These are phyloP conservation scores for Gymnarchus niloticus DNA, from an alignment of 2,113 vertebrate species.

Conservation along the genomic window DNA sequence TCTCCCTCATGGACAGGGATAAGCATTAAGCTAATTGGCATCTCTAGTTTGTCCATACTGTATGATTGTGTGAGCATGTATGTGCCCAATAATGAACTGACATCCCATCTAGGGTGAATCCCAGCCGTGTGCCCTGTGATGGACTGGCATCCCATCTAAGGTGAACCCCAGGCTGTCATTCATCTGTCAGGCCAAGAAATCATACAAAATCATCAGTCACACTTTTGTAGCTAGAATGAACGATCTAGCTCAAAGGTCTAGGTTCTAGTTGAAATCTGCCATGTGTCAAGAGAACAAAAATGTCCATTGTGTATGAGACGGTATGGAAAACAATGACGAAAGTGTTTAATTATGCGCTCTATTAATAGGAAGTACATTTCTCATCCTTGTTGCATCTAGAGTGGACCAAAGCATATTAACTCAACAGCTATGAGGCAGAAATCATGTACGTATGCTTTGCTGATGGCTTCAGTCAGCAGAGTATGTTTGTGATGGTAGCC, in stretches of 20 bases:
- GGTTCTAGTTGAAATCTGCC: background rate
- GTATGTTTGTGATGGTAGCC: background rate
- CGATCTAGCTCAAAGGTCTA: background rate
- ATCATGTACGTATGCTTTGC: background rate
- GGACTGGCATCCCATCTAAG: too few species aligned
- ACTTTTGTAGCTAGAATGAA: background rate
- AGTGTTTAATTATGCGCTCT: background rate
- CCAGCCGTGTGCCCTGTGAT: too few species aligned
- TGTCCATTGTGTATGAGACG: background rate
- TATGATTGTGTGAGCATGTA: too few species aligned
- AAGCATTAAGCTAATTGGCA: too few species aligned
- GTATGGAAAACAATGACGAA: background rate
- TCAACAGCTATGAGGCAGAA: background rate
- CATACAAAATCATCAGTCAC: background rate
- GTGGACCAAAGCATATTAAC: background rate
- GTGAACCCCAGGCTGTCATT: too few species aligned
- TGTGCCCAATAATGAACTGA: too few species aligned
- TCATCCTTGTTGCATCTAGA: background rate
- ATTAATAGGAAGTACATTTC: background rate
- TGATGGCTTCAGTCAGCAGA: background rate
- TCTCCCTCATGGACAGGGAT: too few species aligned
- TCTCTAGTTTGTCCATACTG: too few species aligned
- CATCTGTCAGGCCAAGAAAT: background rate
- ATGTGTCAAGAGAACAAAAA: too few species aligned
- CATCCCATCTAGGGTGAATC: too few species aligned